These are phyloP conservation scores for Lasioglossum albipes DNA, from an alignment of 1,140 invertebrate species.

Conservation along the genomic window DNA sequence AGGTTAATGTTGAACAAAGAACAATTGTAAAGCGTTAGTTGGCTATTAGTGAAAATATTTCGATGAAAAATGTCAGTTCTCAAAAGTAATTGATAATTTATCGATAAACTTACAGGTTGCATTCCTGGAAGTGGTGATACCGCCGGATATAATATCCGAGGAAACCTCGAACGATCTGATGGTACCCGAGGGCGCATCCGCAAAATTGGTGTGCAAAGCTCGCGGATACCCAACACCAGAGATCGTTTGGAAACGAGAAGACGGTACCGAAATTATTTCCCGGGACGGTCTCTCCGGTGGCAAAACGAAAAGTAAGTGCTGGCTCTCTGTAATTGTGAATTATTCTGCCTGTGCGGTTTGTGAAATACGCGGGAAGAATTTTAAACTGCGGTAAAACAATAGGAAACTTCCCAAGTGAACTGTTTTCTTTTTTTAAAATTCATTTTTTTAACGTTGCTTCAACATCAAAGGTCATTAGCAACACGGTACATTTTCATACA, in stretches of 20 bases:
- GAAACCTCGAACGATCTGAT: slow-evolving; percentile 94
- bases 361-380: not conserved
- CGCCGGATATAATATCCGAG: slow-evolving; percentile 93
- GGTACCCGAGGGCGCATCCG: slow-evolving; percentile 93
- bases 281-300: slow-evolving; percentile 84
- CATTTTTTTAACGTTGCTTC: no score
- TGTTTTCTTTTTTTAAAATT: no score
- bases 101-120: slow-evolving; percentile 84
- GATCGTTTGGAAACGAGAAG: slow-evolving; percentile 92
- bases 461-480: no score
- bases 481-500: no score
- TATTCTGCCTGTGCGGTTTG: not conserved
- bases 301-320: slow-evolving; percentile 85
- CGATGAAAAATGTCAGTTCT: no score
- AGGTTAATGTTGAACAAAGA: no score
- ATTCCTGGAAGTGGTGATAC: slow-evolving; percentile 92
- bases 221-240: slow-evolving; percentile 91
- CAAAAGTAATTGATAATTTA: not conserved
- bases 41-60: no score
- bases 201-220: slow-evolving; percentile 92
- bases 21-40: no score
- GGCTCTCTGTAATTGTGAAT: not conserved
- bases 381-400: not conserved
- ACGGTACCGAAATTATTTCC: slow-evolving; percentile 89
- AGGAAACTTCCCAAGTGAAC: not conserved